A percentile compares a stretch with the other conserved stretches of the same genome.
Evolutionary conservation across 2,888 invertebrate species (phyloP).

Genomic region (Cybosia mesomella): DNA sequence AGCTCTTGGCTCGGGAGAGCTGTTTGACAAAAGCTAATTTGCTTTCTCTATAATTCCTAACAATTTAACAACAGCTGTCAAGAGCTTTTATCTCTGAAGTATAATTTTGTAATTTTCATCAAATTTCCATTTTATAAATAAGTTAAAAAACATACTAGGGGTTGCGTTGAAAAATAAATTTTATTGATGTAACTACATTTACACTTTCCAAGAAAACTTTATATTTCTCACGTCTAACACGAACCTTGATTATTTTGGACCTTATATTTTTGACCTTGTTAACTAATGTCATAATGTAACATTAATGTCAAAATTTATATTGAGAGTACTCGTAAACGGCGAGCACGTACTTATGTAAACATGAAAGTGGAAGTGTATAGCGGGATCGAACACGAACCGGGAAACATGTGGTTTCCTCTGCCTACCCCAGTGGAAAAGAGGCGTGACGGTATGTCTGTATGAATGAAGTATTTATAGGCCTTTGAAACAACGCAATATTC

Average conservation of each 20-base stretch:
- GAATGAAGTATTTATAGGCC: neutral
- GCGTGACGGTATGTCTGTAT: neutral
- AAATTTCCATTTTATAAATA: no score
- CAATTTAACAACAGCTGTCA: conserved; percentile 35
- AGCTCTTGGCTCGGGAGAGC: neutral
- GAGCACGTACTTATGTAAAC: no score
- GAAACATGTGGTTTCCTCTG: neutral
- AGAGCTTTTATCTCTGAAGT: conserved; percentile 14
- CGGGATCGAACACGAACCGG: no score
- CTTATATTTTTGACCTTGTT: neutral
- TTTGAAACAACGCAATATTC: neutral
- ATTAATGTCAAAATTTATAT: no score
- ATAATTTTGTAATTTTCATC: no score
- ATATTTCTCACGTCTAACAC: no score
- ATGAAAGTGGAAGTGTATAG: no score
- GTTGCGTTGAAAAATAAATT: neutral
- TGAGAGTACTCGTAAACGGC: no score
- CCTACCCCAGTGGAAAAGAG: neutral
- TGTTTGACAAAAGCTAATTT: neutral
- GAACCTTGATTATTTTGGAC: neutral
- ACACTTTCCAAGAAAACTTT: no score
- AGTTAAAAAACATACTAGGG: neutral
- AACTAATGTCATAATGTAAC: no score
- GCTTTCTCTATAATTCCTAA: conserved; percentile 7
- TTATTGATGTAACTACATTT: no score